Conservation (phyloP, 2,797 vertebrate genomes). For the Carcharodon carcharias region DNA sequence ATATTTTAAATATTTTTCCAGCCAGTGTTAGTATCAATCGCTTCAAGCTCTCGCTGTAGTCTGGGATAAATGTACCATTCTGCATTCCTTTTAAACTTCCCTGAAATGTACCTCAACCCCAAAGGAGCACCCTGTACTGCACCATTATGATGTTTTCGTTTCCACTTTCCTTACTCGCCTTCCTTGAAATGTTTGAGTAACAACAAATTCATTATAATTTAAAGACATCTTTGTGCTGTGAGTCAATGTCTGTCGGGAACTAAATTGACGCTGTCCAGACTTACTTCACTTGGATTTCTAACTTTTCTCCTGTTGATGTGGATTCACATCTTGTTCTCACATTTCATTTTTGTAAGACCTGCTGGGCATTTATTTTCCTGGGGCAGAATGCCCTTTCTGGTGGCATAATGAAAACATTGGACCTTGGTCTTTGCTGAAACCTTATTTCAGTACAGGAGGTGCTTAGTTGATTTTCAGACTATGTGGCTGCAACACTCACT, state of each 20-base stretch:
- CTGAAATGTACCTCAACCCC: neutral
- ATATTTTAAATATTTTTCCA: neutral
- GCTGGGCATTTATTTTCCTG: neutral
- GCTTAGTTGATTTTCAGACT: neutral
- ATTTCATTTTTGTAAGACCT: neutral
- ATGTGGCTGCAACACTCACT: neutral
- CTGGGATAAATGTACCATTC: neutral
- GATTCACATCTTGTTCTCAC: neutral
- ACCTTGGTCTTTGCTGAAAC: neutral
- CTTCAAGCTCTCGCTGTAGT: neutral
- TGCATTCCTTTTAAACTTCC: neutral
- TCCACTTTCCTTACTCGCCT: neutral
- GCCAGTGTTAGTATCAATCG: neutral
- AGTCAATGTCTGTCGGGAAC: neutral
- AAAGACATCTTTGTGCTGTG: neutral
- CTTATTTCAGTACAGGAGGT: neutral
- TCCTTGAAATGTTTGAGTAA: neutral
- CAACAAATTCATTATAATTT: neutral
- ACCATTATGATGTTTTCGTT: neutral
- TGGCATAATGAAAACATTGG: neutral
- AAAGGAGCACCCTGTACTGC: neutral
- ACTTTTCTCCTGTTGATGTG: neutral
- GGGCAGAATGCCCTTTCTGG: neutral
- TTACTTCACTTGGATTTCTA: conserved; percentile 1
- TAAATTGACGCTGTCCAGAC: neutral